These are phyloP conservation scores for Amazonetta brasiliensis DNA, from an alignment of 2,797 vertebrate genomes.

Conservation along the genomic window DNA sequence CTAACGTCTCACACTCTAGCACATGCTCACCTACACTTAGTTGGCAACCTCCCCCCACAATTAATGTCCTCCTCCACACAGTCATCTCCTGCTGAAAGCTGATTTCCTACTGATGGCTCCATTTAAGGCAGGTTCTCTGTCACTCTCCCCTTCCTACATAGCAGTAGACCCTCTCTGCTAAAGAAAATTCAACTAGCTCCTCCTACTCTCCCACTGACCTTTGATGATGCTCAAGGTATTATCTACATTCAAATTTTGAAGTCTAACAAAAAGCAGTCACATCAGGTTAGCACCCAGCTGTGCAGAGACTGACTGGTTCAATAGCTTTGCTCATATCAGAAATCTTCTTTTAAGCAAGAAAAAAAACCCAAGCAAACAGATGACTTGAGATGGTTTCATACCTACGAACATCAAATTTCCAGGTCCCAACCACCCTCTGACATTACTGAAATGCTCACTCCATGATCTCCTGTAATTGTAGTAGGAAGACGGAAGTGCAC, in stretches of 20 bases:
- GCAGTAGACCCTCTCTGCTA: neutral
- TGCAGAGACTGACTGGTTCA: neutral
- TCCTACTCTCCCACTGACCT: neutral
- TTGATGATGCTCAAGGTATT: neutral
- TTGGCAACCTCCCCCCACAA: neutral
- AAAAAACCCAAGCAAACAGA: neutral
- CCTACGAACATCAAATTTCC: neutral
- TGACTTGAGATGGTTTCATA: accelerated
- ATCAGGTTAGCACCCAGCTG: neutral
- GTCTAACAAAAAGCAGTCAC: neutral
- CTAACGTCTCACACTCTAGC: neutral
- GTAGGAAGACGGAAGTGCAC: constrained; percentile 64
- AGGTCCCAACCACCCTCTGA: neutral
- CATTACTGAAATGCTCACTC: neutral
- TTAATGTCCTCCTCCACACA: neutral
- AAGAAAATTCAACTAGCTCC: neutral
- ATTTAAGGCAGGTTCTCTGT: neutral
- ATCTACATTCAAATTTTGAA: constrained; percentile 7
- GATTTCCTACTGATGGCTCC: constrained; percentile 23
- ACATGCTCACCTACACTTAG: neutral
- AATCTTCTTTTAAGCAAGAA: neutral
- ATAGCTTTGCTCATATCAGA: neutral
- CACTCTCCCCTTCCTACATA: neutral
- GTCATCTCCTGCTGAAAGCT: neutral
- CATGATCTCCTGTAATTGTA: neutral